Evolutionary conservation across 2,113 vertebrate species (phyloP).

Genomic region (Gallinago jamesoni): DNA sequence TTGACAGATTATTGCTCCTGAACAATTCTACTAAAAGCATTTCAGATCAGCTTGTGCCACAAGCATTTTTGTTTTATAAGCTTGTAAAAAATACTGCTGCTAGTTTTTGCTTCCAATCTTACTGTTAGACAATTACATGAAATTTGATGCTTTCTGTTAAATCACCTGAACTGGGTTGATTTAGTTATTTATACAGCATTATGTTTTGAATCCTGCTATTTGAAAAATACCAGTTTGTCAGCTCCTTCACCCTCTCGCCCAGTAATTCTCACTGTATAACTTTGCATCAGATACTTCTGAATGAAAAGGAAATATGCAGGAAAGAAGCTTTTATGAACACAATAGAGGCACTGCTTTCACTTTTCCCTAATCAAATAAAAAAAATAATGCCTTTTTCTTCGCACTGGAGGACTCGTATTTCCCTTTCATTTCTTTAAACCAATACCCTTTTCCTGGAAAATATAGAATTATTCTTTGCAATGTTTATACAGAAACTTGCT

Average conservation of each 20-base stretch:
- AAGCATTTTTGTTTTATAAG: slow-evolving; percentile 78
- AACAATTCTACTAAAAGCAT: slow-evolving; percentile 83
- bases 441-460: background rate
- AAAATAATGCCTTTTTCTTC: background rate
- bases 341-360: slow-evolving; percentile 27
- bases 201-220: slow-evolving; percentile 7
- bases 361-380: background rate
- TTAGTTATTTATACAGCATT: background rate
- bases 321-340: background rate
- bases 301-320: background rate
- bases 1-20: slow-evolving; percentile 84
- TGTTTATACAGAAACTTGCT: background rate
- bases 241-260: background rate
- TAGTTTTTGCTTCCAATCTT: slow-evolving; percentile 46
- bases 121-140: slow-evolving; percentile 39
- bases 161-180: slow-evolving; percentile 30
- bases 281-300: slow-evolving; percentile 12
- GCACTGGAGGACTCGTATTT: background rate
- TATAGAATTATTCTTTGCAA: background rate
- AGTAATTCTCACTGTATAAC: slow-evolving; percentile 23
- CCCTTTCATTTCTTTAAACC: background rate
- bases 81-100: slow-evolving; percentile 70
- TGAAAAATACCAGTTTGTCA: background rate
- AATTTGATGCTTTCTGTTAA: slow-evolving; percentile 51
- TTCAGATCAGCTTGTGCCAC: slow-evolving; percentile 79